Base-by-base conservation (phyloP, 2,888 invertebrate genomes). In the Lacanobia wlatinum region DNA sequence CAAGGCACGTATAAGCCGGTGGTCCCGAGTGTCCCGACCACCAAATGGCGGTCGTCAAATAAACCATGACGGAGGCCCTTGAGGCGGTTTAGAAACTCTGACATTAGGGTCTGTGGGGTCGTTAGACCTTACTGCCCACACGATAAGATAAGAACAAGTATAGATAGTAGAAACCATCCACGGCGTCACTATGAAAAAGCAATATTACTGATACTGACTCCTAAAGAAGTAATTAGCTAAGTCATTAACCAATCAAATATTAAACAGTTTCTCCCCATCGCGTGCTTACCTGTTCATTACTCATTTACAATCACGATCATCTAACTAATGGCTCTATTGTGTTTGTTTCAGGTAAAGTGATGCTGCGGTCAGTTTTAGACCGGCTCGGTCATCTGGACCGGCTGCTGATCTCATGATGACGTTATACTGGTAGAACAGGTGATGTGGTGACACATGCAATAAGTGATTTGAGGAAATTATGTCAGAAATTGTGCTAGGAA, bases 341-440 rank as follows among this genome's bases (percentile, higher is more conserved):
- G 43, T 61, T 84, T 86, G 86, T 84, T 84, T 56, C 86, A 86
- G 86, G 84, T 84, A 84, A 71, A 64, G 40, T 74, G 72, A 76
- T 73, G 77, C 77, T 77, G 78, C 65, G 7, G 58, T 64, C 66
- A 75, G 56, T 58, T 66, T 61, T 58, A 77, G 64, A 52, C 38
- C 9, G 40, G 23, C 23, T 66, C 58, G 23, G 16, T 70, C 70
- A 70, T 46, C 61, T 69, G 21, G 55, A 18, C 40, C 55, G 28
- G 48, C 8, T 46, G 58, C 55, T 84, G 84, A 84, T 50, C 18
- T 82, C 84, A 86, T 63, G 55, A 38, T 75, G 59, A 69, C 40
- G 14, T 9, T 10, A 69, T 69, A n/a, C 0, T 58, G 53, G 64
- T 79, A 63, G 9, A 58, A 16, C 50, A 55, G 58, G 55, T 79